These are phyloP conservation scores for Phragmatobia fuliginosa DNA, from an alignment of 2,888 invertebrate species.

Conservation along the genomic window DNA sequence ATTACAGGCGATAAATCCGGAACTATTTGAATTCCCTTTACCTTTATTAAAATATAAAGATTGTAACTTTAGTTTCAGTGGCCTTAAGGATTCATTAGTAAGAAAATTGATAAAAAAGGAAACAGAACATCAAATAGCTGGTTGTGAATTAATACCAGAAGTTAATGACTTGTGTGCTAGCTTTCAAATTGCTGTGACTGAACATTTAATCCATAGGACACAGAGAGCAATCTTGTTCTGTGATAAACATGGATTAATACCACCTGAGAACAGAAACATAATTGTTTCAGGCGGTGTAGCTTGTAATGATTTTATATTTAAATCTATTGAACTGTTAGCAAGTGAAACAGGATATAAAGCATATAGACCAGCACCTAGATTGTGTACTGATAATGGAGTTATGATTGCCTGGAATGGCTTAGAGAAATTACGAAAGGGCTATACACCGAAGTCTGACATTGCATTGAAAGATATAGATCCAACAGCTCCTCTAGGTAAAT, in stretches of 20 bases:
- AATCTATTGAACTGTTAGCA: constrained; percentile 90
- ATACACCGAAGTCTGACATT: constrained; percentile 80
- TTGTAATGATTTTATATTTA: constrained; percentile 94
- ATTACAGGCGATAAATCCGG: constrained; percentile 87
- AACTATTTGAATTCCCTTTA: constrained; percentile 88
- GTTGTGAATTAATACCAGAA: constrained; percentile 91
- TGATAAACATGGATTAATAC: constrained; percentile 86
- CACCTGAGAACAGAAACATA: constrained; percentile 83
- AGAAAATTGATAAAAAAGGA: constrained; percentile 87
- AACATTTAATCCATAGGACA: constrained; percentile 93
- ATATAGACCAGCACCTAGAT: constrained; percentile 91
- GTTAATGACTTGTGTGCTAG: constrained; percentile 94
- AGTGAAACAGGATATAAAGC: constrained; percentile 88
- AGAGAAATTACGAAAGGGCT: constrained; percentile 88
- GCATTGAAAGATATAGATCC: constrained; percentile 87
- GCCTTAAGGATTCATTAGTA: constrained; percentile 89
- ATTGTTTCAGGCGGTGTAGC: constrained; percentile 98
- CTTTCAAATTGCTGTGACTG: constrained; percentile 90
- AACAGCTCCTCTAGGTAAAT: constrained; percentile 88
- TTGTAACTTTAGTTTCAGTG: constrained; percentile 97
- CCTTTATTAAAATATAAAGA: constrained; percentile 89
- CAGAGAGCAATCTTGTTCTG: constrained; percentile 94
- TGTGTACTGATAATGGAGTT: constrained; percentile 99
- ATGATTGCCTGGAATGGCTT: constrained; percentile 99
- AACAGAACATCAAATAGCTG: constrained; percentile 82